These are phyloP conservation scores for Pterocles gutturalis DNA, from an alignment of 2,113 vertebrate genomes.

Conservation along the genomic window DNA sequence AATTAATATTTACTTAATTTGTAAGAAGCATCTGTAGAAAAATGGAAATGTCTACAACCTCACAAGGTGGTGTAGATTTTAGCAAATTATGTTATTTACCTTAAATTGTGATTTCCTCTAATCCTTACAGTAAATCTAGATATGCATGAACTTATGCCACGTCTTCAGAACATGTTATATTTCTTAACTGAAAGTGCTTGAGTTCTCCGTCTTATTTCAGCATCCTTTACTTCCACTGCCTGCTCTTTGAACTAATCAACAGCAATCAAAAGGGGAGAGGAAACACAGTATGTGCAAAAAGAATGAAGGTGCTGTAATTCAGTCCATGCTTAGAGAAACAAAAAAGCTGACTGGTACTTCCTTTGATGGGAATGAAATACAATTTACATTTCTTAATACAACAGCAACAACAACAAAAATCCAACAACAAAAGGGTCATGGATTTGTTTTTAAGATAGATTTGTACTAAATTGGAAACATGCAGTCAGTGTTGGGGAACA, in stretches of 20 bases:
- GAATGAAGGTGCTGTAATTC: neutral
- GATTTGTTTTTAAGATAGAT: neutral
- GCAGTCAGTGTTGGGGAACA: neutral
- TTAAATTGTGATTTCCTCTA: neutral
- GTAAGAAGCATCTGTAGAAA: neutral
- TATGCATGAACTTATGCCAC: neutral
- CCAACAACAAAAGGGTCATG: neutral
- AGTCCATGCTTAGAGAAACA: neutral
- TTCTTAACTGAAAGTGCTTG: neutral
- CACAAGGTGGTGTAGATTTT: neutral
- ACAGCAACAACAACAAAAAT: neutral
- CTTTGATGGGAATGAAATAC: neutral
- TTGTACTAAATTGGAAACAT: neutral
- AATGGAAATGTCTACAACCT: neutral
- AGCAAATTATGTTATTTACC: neutral
- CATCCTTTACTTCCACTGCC: neutral
- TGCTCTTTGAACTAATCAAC: neutral
- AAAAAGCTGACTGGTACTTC: neutral
- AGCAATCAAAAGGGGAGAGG: neutral
- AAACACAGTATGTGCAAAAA: neutral
- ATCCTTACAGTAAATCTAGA: neutral
- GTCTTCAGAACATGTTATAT: neutral
- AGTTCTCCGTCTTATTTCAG: neutral
- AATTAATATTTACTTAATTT: neutral
- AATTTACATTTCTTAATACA: neutral